Conservation (phyloP, 1,140 invertebrate species). For the Lepidurus arcticus region DNA sequence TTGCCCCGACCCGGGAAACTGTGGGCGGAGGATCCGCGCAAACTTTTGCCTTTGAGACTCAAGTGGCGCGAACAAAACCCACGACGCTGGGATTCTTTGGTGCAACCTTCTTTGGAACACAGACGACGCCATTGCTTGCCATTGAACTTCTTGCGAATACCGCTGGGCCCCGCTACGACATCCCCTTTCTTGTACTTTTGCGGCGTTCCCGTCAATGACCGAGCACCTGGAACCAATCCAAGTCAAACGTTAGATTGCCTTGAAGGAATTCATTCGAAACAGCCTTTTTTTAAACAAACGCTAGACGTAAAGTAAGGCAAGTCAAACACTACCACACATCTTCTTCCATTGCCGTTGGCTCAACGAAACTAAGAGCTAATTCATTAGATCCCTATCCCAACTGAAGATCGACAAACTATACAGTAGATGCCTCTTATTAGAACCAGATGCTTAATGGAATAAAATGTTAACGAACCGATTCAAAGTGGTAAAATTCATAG, state of each 20-base stretch:
- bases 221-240: conserved; percentile 39
- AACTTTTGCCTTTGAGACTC: conserved; percentile 69
- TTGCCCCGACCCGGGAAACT: conserved; percentile 43
- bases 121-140: conserved; percentile 97
- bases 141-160: conserved; percentile 97
- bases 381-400: too few relatives aligned
- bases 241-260: conserved; percentile 31
- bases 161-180: conserved; percentile 90
- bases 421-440: too few relatives aligned
- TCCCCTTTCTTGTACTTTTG: conserved; percentile 98
- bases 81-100: conserved; percentile 94
- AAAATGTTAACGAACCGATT: too few relatives aligned
- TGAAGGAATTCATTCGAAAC: background rate
- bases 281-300: too few relatives aligned
- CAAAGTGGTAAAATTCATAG: too few relatives aligned
- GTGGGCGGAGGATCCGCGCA: conserved; percentile 46
- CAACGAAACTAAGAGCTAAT: too few relatives aligned
- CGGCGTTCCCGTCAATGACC: conserved; percentile 85
- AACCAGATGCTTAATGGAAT: too few relatives aligned
- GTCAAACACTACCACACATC: too few relatives aligned
- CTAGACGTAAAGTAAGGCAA: too few relatives aligned
- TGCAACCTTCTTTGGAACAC: conserved; percentile 89
- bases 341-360: too few relatives aligned
- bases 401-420: too few relatives aligned
- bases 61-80: conserved; percentile 95